Percentiles rank a stretch among this genome's conserved stretches.
These are phyloP conservation scores for Caenorhabditis sp. DNA, from an alignment of 2,888 invertebrate genomes.

Conservation along the genomic window DNA sequence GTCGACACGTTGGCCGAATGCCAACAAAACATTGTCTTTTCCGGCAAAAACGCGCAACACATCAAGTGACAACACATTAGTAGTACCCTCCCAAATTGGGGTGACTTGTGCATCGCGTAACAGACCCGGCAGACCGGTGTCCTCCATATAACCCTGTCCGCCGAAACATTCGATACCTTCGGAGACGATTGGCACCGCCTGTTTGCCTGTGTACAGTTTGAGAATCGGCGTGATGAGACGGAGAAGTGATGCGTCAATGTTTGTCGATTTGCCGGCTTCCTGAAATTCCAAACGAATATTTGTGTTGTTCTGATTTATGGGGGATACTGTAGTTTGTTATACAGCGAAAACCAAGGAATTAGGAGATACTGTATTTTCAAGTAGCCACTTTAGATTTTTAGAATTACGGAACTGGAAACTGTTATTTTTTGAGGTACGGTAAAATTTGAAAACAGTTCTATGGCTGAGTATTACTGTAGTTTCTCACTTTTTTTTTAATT, in stretches of 20 bases:
- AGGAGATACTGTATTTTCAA: too few relatives aligned
- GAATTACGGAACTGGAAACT: too few relatives aligned
- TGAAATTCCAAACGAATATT: too few relatives aligned
- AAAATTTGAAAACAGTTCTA: too few relatives aligned
- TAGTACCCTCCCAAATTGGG: slow-evolving; percentile 77
- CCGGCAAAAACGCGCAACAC: slow-evolving; percentile 74
- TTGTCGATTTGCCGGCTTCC: slow-evolving; percentile 71
- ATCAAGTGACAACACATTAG: slow-evolving; percentile 75
- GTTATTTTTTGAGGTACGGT: too few relatives aligned
- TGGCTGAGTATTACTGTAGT: too few relatives aligned
- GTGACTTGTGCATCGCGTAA: slow-evolving; percentile 75
- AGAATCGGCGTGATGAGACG: slow-evolving; percentile 75
- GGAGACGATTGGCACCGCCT: slow-evolving; percentile 74
- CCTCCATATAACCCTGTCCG: slow-evolving; percentile 76
- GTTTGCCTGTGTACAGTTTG: slow-evolving; percentile 76
- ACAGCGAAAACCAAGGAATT: too few relatives aligned
- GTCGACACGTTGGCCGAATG: slow-evolving; percentile 69
- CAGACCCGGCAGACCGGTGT: slow-evolving; percentile 75
- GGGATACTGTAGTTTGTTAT: too few relatives aligned
- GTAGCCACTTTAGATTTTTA: too few relatives aligned
- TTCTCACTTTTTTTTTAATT: too few relatives aligned
- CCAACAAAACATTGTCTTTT: slow-evolving; percentile 72
- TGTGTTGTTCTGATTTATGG: too few relatives aligned
- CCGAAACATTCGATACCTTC: slow-evolving; percentile 76
- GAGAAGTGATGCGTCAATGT: slow-evolving; percentile 72